Evolutionary conservation across 1,140 invertebrate species (phyloP).

Genomic region (Lordiphosa stackelbergi): DNA sequence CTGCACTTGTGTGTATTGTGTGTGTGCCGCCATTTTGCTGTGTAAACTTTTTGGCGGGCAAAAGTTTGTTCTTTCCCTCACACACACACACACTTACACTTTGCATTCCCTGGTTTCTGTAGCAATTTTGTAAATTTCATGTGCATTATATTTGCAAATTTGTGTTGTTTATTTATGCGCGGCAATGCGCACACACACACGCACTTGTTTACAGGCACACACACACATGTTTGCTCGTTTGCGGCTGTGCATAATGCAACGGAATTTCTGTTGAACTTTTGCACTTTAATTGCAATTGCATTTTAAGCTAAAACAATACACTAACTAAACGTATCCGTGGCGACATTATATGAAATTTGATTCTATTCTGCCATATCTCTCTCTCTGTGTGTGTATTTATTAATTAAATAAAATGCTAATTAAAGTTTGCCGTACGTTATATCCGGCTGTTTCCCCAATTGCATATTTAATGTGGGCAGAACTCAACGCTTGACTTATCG

Average conservation of each 20-base stretch:
- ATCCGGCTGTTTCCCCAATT: conserved; percentile 28
- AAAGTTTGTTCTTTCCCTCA: conserved; percentile 33
- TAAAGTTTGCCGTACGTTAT: conserved; percentile 21
- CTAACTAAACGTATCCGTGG: conserved; percentile 14
- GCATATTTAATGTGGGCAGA: conserved; percentile 44
- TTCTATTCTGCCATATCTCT: not conserved
- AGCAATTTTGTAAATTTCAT: conserved; percentile 71
- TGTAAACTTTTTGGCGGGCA: conserved; percentile 55
- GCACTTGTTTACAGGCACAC: conserved; percentile 9
- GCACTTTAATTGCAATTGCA: conserved; percentile 65
- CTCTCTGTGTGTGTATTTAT: conserved; percentile 37
- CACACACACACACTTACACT: not conserved
- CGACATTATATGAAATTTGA: not conserved
- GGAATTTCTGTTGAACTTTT: conserved; percentile 61
- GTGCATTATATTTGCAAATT: conserved; percentile 73
- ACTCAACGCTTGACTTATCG: conserved; percentile 48
- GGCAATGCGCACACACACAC: conserved; percentile 35
- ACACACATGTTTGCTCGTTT: conserved; percentile 40
- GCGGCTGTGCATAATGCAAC: conserved; percentile 57
- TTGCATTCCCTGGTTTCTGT: conserved; percentile 24
- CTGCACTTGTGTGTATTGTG: conserved; percentile 41
- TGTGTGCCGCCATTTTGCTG: conserved; percentile 65
- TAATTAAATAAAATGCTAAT: conserved; percentile 70
- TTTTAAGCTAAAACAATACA: conserved; percentile 48
- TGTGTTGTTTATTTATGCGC: conserved; percentile 71